These are phyloP conservation scores for Elymnias hypermnestra DNA, from an alignment of 1,140 invertebrate genomes.

Conservation along the genomic window DNA sequence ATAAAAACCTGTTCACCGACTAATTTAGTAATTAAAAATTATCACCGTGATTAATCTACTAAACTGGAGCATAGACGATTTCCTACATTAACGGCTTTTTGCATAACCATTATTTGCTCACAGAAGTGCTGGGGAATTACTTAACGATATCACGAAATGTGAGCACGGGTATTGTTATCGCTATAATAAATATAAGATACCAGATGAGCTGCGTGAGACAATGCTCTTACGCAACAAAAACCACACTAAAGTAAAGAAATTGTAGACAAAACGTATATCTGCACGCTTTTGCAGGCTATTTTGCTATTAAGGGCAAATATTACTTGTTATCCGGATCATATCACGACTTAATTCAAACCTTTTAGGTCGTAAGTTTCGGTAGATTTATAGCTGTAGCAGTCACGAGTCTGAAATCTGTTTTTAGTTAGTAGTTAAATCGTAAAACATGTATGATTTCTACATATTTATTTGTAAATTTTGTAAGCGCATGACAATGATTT, in stretches of 20 bases:
- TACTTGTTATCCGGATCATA: too few relatives aligned
- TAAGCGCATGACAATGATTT: too few relatives aligned
- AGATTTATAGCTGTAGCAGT: too few relatives aligned
- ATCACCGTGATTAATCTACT: conserved; percentile 7
- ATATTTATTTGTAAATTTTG: too few relatives aligned
- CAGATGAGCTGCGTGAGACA: conserved; percentile 12
- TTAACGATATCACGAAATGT: conserved; percentile 15
- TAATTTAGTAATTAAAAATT: conserved; percentile 5
- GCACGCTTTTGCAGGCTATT: too few relatives aligned
- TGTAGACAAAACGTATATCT: background rate
- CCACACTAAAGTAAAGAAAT: background rate
- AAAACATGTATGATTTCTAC: too few relatives aligned
- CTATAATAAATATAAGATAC: conserved; percentile 8
- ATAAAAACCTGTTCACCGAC: background rate
- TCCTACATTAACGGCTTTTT: conserved; percentile 12
- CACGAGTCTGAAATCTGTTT: too few relatives aligned
- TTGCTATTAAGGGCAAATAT: too few relatives aligned
- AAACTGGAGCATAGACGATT: conserved; percentile 15
- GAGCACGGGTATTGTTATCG: conserved; percentile 18
- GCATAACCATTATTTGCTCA: conserved; percentile 21
- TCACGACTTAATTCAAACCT: too few relatives aligned
- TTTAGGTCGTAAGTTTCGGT: too few relatives aligned
- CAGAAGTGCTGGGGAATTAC: conserved; percentile 17
- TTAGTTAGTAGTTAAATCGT: too few relatives aligned
- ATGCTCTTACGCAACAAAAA: conserved; percentile 6